phyloP scores from a whole-genome alignment of 2,888 invertebrate genomes.

The Amblyjoppa proteus region DNA sequence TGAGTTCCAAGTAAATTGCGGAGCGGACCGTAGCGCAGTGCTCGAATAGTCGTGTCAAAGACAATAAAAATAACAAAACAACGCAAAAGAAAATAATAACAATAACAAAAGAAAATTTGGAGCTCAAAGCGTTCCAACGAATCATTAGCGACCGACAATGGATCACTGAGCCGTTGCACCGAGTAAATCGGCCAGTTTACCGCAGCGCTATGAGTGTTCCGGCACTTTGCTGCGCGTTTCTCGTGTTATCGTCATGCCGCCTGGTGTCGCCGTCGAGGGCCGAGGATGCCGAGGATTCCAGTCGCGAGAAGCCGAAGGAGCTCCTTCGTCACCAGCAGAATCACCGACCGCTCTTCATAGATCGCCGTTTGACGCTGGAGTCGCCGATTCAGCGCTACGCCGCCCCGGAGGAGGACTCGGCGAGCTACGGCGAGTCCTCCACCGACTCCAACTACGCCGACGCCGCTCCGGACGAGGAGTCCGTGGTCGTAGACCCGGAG shows the following conservation, averaged over 20 bases:
- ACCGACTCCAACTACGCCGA: conserved; percentile 47
- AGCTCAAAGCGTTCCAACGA: background rate
- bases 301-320: conserved; percentile 74
- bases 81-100: background rate
- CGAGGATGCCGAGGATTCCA: conserved; percentile 48
- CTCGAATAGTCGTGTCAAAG: background rate
- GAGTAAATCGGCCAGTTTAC: background rate
- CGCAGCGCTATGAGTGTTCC: conserved; percentile 54
- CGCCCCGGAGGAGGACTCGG: conserved; percentile 21
- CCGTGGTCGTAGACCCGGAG: background rate
- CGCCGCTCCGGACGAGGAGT: background rate
- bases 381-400: conserved; percentile 51
- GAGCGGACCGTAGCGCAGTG: background rate
- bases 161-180: background rate
- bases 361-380: conserved; percentile 75
- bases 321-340: conserved; percentile 80
- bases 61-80: background rate
- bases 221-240: conserved; percentile 64
- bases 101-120: background rate
- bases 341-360: conserved; percentile 80
- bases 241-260: conserved; percentile 33
- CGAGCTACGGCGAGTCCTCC: conserved; percentile 27
- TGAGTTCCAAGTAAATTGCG: too few relatives aligned
- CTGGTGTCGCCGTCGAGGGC: conserved; percentile 42
- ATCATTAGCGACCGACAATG: background rate